Evolutionary conservation across 2,797 vertebrate genomes (phyloP).

Genomic region (Enteromius fasciolatus): DNA sequence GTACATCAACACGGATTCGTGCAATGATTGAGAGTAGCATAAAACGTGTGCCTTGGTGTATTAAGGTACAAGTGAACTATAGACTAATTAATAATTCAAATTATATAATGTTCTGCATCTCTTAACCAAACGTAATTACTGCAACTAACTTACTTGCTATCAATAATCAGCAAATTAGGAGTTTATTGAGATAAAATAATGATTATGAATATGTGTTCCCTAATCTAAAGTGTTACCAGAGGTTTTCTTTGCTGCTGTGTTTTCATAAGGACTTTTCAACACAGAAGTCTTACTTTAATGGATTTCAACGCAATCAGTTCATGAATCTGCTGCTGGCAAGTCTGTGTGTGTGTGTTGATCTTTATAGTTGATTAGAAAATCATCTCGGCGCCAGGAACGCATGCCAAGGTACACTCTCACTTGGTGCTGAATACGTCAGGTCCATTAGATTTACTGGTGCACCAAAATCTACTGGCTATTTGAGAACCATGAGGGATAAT

Average conservation of each 20-base stretch:
- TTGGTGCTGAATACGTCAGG: constrained; percentile 14
- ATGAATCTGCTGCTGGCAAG: constrained; percentile 57
- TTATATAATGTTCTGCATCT: too few species aligned
- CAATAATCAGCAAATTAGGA: not conserved
- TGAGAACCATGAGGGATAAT: not conserved
- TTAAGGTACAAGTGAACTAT: not conserved
- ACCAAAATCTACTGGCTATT: constrained; percentile 5
- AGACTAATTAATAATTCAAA: not conserved
- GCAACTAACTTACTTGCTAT: not conserved
- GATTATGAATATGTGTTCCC: not conserved
- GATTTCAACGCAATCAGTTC: constrained; percentile 55
- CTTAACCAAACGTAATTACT: not conserved
- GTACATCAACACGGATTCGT: not conserved
- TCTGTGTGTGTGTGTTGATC: constrained; percentile 29
- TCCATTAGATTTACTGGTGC: constrained; percentile 7
- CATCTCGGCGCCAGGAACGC: constrained; percentile 23
- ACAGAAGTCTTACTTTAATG: constrained; percentile 53
- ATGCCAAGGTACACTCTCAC: constrained; percentile 12
- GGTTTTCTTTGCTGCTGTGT: constrained; percentile 12
- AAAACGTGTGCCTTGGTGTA: not conserved
- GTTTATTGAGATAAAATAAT: not conserved
- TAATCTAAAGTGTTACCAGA: constrained; percentile 12
- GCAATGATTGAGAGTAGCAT: not conserved
- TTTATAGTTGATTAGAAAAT: constrained; percentile 36
- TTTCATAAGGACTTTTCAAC: constrained; percentile 17